Percentiles rank a stretch among this genome's conserved stretches.
Conservation (phyloP, 64 coral and sea anemone genomes). For the Anthopleura sola region DNA sequence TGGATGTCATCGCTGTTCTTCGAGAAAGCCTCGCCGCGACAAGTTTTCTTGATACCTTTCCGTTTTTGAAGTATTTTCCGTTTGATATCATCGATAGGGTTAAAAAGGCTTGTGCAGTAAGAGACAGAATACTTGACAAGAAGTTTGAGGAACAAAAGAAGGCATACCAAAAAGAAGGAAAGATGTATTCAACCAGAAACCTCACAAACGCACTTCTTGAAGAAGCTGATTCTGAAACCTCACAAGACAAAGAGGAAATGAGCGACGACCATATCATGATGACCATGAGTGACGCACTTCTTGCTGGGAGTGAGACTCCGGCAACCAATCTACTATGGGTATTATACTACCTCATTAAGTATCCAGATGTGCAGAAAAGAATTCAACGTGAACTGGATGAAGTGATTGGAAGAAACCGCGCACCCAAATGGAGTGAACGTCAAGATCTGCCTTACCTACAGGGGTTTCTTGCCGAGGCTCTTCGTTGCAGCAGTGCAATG, state of each 20-base stretch:
- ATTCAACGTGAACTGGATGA: conserved; percentile 54
- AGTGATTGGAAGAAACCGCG: conserved; percentile 17
- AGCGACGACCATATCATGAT: conserved; percentile 54
- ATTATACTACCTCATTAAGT: conserved; percentile 29
- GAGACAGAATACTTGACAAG: conserved; percentile 54
- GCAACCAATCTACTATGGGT: conserved; percentile 31
- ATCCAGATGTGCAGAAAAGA: conserved; percentile 49
- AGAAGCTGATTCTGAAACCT: not conserved
- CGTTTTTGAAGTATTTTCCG: conserved; percentile 44
- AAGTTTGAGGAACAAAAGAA: conserved; percentile 45
- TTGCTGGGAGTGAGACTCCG: conserved; percentile 60
- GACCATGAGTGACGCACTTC: conserved; percentile 53
- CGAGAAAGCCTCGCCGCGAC: conserved; percentile 27
- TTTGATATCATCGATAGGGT: conserved; percentile 26
- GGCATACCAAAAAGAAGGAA: not conserved
- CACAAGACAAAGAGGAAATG: not conserved
- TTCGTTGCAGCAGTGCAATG: conserved; percentile 24
- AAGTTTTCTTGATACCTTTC: conserved; percentile 56
- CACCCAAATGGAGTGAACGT: conserved; percentile 33
- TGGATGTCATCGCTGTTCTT: conserved; percentile 37
- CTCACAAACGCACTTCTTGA: not conserved
- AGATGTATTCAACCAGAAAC: not conserved
- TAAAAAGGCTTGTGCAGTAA: not conserved
- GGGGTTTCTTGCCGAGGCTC: conserved; percentile 51
- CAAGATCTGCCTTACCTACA: conserved; percentile 56